Base-by-base conservation (phyloP, 30 jellyfish, hydroid and myxozoan species). In the Calvadosia cruxmelitensis region DNA sequence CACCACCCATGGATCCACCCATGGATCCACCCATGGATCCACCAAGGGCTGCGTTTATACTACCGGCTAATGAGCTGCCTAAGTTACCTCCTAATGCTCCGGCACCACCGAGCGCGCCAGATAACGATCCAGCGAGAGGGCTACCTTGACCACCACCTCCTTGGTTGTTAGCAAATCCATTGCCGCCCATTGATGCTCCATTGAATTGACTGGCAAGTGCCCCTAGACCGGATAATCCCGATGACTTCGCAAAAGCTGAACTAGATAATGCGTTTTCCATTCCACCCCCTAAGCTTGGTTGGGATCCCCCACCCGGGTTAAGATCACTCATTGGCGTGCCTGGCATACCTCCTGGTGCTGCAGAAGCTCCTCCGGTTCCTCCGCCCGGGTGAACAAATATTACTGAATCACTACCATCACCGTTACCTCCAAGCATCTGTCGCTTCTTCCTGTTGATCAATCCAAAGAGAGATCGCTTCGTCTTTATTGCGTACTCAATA, bases 371-470 rank as follows among this genome's bases (percentile, higher is more conserved):
- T 30, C 69, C 48, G 57, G 29, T 31, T 52, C 71, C 69, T 3
- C 94, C 93, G 2, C 94, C 78, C 0, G 96, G 96, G 67, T 85
- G 96, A 34, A 85, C 96, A 75, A 85, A 85, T 25, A 85, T 85
- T 76, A 85, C 96, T 48, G 94, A 80, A 57, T 85, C 96, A 57
- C 96, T 76, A 31, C 96, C 96, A 52, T 85, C 96, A 31, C 77
- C 70, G 77, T 66, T 79, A 42, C 84, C 79, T 1, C 95, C 95
- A 48, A 85, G 80, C 34, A 85, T 66, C 65, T 85, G 96, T 27
- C 96, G 65, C 57, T 92, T 74, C 65, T 68, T 89, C 68, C 93
- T 68, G 32, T 49, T 68, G 57, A 68, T 67, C 61, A 80, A 71
- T 30, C 64, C 74, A 72, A 50, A 72, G 71, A 85, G 70, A 25